Conservation (phyloP, 2,888 invertebrate genomes). For the Auanema freiburgensis region DNA sequence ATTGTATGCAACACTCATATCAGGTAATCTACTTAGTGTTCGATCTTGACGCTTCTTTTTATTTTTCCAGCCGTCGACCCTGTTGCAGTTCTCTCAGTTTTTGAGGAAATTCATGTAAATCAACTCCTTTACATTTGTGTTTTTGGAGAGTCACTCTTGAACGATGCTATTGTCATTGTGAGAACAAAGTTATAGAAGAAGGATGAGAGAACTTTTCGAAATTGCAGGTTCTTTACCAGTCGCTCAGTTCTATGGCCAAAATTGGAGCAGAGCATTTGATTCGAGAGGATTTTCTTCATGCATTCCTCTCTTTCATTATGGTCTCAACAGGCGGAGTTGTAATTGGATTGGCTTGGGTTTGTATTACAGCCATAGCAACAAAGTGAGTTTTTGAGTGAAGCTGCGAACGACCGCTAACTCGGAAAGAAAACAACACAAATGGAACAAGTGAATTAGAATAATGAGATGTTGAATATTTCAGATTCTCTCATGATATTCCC, state of each 20-base stretch:
- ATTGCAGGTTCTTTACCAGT: constrained; percentile 50
- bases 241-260: constrained; percentile 48
- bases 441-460: neutral
- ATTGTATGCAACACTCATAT: constrained; percentile 54
- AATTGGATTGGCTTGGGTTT: constrained; percentile 51
- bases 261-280: constrained; percentile 48
- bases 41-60: neutral
- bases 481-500: constrained; percentile 89
- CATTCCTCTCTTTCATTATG: constrained; percentile 47
- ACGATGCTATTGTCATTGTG: constrained; percentile 93
- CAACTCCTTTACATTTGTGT: constrained; percentile 79
- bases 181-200: constrained; percentile 8
- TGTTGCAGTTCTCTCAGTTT: constrained; percentile 55
- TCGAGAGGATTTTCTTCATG: constrained; percentile 46
- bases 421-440: too few species aligned
- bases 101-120: constrained; percentile 62
- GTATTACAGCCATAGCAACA: constrained; percentile 47
- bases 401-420: too few species aligned
- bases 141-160: constrained; percentile 93
- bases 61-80: constrained; percentile 59
- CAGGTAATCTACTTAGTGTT: constrained; percentile 12
- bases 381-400: constrained; percentile 32
- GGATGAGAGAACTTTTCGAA: neutral
- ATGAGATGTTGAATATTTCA: constrained; percentile 18
- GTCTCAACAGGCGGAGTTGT: constrained; percentile 56